Evolutionary conservation across 2,797 vertebrate species (phyloP).

Genomic region (Paguma larvata): DNA sequence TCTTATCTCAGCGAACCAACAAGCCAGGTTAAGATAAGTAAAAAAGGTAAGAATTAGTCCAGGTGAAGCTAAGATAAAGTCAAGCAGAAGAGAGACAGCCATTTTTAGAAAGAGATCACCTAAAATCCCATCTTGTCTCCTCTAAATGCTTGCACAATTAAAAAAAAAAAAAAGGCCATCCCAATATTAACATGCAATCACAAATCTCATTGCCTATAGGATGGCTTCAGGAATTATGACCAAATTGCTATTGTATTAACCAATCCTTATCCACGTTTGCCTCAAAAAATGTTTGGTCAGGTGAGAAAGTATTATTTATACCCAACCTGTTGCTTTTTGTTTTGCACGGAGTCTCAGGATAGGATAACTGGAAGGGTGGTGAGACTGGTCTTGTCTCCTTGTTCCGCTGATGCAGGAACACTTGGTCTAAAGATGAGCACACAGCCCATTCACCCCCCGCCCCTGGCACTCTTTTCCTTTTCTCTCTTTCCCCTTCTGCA

Average conservation of each 20-base stretch:
- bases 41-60: not conserved
- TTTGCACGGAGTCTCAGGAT: not conserved
- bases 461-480: not conserved
- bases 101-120: not conserved
- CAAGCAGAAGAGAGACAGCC: not conserved
- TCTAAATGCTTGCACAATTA: not conserved
- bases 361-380: rapidly evolving
- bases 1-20: not conserved
- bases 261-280: not conserved
- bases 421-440: not conserved
- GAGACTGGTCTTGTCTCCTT: not conserved
- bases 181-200: not conserved
- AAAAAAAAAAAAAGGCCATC: not conserved
- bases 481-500: not conserved
- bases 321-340: not conserved
- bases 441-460: too few relatives aligned
- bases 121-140: not conserved
- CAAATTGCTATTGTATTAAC: not conserved
- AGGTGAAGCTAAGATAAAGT: not conserved
- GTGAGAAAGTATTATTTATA: not conserved
- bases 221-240: not conserved
- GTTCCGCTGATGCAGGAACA: not conserved
- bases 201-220: not conserved
- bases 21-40: not conserved
- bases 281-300: not conserved